Evolutionary conservation across 2,888 invertebrate genomes (phyloP).

Genomic region (Ametastegia equiseti): DNA sequence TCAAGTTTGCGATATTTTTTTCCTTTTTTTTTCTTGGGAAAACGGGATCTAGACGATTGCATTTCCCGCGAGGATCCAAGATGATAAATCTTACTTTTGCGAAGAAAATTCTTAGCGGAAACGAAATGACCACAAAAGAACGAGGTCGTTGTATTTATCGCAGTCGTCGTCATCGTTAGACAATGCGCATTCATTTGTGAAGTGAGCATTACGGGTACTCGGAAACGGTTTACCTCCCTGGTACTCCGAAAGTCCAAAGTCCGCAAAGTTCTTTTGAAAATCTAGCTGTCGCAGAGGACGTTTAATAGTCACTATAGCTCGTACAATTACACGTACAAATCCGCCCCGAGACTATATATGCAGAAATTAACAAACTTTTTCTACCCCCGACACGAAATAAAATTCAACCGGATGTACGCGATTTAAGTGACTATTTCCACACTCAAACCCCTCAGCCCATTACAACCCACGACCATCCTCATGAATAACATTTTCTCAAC

Average conservation of each 20-base stretch:
- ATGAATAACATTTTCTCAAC: background rate
- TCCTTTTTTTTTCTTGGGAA: too few relatives aligned
- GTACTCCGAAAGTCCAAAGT: background rate
- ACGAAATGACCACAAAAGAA: slow-evolving; percentile 19
- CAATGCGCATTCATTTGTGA: slow-evolving; percentile 40
- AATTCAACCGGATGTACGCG: background rate
- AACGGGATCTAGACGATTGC: background rate
- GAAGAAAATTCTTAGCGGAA: background rate
- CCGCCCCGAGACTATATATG: too few relatives aligned
- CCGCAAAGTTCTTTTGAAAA: slow-evolving; percentile 12
- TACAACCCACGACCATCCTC: background rate
- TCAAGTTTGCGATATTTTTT: background rate
- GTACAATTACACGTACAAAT: too few relatives aligned
- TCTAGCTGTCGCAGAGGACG: background rate
- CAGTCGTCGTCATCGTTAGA: slow-evolving; percentile 15
- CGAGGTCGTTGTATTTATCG: slow-evolving; percentile 33
- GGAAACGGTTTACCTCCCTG: slow-evolving; percentile 3
- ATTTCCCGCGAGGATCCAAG: background rate
- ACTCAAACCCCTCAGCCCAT: too few relatives aligned
- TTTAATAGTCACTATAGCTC: background rate
- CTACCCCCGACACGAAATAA: background rate
- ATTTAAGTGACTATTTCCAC: background rate
- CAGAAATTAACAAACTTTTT: background rate
- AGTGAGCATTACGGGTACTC: slow-evolving; percentile 27
- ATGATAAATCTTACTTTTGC: slow-evolving; percentile 10